Evolutionary conservation across 92 coral and sea anemone species (phyloP).

Genomic region (Actinernus sp.): DNA sequence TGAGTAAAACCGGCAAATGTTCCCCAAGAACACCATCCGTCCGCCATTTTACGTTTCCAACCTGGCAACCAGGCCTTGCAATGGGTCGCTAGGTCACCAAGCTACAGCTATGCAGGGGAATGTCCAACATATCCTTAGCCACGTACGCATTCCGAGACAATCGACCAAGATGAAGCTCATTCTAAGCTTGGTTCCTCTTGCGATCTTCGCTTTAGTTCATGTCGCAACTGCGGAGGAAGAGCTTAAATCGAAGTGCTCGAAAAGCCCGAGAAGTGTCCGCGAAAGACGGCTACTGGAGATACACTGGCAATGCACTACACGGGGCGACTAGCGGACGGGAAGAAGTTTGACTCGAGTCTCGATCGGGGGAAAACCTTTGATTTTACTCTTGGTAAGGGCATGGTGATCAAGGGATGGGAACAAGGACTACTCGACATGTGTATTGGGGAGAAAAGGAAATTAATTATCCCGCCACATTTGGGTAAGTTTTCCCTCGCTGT

Average conservation of each 20-base stretch:
- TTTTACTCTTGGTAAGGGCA: slow-evolving; percentile 92
- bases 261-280: slow-evolving; percentile 82
- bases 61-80: no score
- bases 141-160: no score
- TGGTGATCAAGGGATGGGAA: slow-evolving; percentile 98
- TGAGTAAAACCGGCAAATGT: no score
- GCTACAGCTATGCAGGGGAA: no score
- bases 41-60: no score
- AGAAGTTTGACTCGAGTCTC: slow-evolving; percentile 86
- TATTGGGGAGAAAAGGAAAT: slow-evolving; percentile 92
- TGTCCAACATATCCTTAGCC: no score
- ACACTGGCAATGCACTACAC: slow-evolving; percentile 84
- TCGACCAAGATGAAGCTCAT: slow-evolving; percentile 15
- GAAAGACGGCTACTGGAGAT: slow-evolving; percentile 76
- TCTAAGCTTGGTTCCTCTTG: slow-evolving; percentile 7
- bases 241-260: slow-evolving; percentile 75
- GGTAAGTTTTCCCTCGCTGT: no score
- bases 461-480: slow-evolving; percentile 88
- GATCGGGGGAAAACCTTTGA: slow-evolving; percentile 86
- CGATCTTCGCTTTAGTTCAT: slow-evolving; percentile 9
- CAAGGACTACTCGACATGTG: slow-evolving; percentile 97
- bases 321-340: slow-evolving; percentile 79
- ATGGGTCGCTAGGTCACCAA: no score
- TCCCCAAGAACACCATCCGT: no score
- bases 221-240: slow-evolving; percentile 38